Percentiles rank a stretch among this genome's conserved stretches.
phyloP scores from a whole-genome alignment of 2,113 vertebrate genomes.

The Salvator merianae region DNA sequence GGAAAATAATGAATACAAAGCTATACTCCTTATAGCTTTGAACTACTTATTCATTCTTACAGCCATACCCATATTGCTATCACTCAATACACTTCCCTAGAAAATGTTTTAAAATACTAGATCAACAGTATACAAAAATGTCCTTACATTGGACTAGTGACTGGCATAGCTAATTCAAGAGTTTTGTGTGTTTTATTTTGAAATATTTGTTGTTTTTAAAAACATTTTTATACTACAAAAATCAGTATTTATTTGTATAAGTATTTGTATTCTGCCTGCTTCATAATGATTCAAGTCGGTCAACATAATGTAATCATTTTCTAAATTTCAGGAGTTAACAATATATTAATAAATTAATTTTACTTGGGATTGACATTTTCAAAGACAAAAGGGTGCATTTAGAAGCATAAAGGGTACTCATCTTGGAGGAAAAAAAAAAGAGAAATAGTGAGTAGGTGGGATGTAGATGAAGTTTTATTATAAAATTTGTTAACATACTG shows the following conservation, averaged over 20 bases:
- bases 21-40: too few species aligned
- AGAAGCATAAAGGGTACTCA: neutral
- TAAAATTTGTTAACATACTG: neutral
- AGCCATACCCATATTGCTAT: too few species aligned
- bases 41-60: too few species aligned
- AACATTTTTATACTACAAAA: too few species aligned
- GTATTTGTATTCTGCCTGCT: too few species aligned
- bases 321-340: neutral
- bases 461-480: neutral
- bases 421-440: neutral
- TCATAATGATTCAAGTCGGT: neutral
- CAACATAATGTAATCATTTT: neutral
- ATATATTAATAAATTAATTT: neutral
- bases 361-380: neutral
- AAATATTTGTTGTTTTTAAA: neutral
- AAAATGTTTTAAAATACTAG: too few species aligned
- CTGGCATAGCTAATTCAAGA: neutral
- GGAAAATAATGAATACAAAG: too few species aligned
- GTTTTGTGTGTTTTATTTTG: neutral
- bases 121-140: too few species aligned
- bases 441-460: neutral
- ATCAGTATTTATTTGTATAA: too few species aligned
- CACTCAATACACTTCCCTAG: too few species aligned
- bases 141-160: neutral
- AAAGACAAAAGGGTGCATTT: neutral